Percentiles rank a stretch among this genome's conserved stretches.
phyloP scores from a whole-genome alignment of 2,888 invertebrate species.

The Pemphredon lugubris region DNA sequence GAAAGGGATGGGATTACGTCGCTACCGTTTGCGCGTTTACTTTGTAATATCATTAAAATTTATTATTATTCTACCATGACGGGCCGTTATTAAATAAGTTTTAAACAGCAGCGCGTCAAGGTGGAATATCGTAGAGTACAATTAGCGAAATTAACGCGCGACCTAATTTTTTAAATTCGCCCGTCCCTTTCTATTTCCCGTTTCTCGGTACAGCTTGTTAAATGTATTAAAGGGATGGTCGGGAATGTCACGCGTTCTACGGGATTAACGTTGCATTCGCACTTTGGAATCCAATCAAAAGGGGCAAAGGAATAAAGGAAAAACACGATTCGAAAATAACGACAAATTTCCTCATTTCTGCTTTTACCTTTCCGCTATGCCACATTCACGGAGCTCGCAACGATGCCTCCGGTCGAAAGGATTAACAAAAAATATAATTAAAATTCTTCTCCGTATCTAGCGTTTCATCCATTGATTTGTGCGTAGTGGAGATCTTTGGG shows the following conservation, averaged over 20 bases:
- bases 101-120: slow-evolving; percentile 5
- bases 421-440: not conserved
- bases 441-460: not conserved
- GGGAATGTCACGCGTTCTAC: not conserved
- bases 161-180: slow-evolving; percentile 1
- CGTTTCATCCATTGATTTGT: no score
- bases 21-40: slow-evolving; percentile 8
- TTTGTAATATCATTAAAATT: slow-evolving; percentile 21
- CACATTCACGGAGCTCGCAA: not conserved
- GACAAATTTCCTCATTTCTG: not conserved
- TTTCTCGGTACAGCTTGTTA: no score
- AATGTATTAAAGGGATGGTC: not conserved
- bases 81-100: no score
- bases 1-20: not conserved
- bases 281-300: not conserved
- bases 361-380: not conserved
- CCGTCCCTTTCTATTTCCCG: not conserved
- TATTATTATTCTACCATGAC: no score
- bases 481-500: not conserved
- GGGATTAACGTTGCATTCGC: no score
- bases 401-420: not conserved
- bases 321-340: no score
- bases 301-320: not conserved
- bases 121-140: slow-evolving; percentile 1
- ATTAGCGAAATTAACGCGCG: slow-evolving; percentile 23